Base-by-base conservation (phyloP, 2,113 vertebrate species). In the Gambusia affinis region DNA sequence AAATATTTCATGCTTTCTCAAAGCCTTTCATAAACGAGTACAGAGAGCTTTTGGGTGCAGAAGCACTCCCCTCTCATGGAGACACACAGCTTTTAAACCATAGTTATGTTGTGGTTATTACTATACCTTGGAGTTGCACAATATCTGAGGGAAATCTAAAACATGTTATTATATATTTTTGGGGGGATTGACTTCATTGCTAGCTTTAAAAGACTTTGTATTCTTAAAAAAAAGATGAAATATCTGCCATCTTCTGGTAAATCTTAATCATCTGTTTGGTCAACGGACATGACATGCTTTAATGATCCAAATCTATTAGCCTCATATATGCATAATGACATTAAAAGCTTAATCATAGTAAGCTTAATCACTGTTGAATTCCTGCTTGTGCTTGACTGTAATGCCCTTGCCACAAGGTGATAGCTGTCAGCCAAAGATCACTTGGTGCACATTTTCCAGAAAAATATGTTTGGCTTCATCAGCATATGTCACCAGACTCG, bases 1-100 rank as follows among this genome's bases (percentile, higher is more conserved):
- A 28, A 12, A 47, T 85, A 85, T 76, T 79, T 83, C 64, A 84
- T 62, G 80, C 65, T 69, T 70, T 84, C 51, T 64, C 61, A 57
- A 35, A 66, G 60, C 4, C 17, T 47, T 47, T 60, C 68, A 78
- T 74, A 81, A 79, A 67, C 4, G 17, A 47, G 44, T 19, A 19
- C 17, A 47, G 44, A 19, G 44, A 17, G 14, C 15, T 6, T 19
- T 19, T 47, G 44, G 39, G 39, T 14, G 39, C 12, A 42, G 14
- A 42, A 15, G 12, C 39, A 42, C 4, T 42, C 39, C 14, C 39
- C 14, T 42, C 39, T 15, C 39, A 15, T 3, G 37, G 14, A 42
- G 39, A 47, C 19, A 17, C 42, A 19, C 44, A 47, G 44, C 5
- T 47, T 47, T 47, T 47, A 47, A 17, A 47, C 17, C 44, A 19